These are phyloP conservation scores for Diaprepes abbreviatus DNA, from an alignment of 2,888 invertebrate species.

Conservation along the genomic window DNA sequence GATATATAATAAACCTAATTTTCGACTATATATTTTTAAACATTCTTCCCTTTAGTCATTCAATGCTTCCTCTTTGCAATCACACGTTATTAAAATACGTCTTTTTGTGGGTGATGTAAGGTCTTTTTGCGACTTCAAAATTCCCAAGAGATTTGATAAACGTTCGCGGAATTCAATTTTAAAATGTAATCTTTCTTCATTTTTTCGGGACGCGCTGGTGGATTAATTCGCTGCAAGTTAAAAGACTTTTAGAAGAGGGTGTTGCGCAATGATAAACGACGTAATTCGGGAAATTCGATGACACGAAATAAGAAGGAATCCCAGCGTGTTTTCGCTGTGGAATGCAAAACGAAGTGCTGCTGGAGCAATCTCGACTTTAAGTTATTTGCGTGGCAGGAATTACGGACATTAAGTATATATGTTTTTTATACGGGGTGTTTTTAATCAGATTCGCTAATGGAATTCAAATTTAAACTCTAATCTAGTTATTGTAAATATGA, in stretches of 20 bases:
- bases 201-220: constrained; percentile 40
- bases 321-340: constrained; percentile 32
- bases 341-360: constrained; percentile 43
- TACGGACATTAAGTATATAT: not conserved
- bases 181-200: constrained; percentile 44
- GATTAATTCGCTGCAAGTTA: constrained; percentile 43
- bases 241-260: constrained; percentile 30
- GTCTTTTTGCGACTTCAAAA: not conserved
- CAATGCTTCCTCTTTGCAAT: too few relatives aligned
- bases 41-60: too few relatives aligned
- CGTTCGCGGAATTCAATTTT: constrained; percentile 39
- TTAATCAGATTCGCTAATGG: too few relatives aligned
- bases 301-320: constrained; percentile 47
- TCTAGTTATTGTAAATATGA: too few relatives aligned
- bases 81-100: constrained; percentile 17
- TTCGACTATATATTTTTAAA: too few relatives aligned
- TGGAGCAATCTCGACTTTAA: constrained; percentile 36
- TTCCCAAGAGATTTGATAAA: constrained; percentile 14
- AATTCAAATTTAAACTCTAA: too few relatives aligned
- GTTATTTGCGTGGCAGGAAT: constrained; percentile 26
- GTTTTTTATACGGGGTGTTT: too few relatives aligned
- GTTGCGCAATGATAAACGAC: constrained; percentile 46
- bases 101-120: constrained; percentile 4
- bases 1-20: too few relatives aligned
- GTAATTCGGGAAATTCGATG: constrained; percentile 48